Conservation (phyloP, 2,888 invertebrate genomes). For the Aplocera efformata region DNA sequence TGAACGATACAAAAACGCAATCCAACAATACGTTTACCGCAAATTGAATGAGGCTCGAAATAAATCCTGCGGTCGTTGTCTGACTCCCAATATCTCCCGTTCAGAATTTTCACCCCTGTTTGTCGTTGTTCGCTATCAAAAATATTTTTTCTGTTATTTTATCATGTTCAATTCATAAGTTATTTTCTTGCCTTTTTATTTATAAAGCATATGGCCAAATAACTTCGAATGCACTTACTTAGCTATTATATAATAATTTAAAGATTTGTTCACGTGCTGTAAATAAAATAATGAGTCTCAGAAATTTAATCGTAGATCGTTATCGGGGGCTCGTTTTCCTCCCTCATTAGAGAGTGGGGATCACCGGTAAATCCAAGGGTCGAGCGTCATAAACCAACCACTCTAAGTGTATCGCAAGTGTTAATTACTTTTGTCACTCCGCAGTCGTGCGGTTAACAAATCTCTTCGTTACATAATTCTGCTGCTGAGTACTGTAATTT, state of each 20-base stretch:
- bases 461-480: slow-evolving; percentile 64
- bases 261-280: slow-evolving; percentile 11
- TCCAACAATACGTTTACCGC: slow-evolving; percentile 72
- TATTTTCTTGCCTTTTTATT: slow-evolving; percentile 21
- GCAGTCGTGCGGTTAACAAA: slow-evolving; percentile 67
- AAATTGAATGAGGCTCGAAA: slow-evolving; percentile 76
- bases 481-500: slow-evolving; percentile 65
- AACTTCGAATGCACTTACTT: too few relatives aligned
- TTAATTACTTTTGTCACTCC: slow-evolving; percentile 77
- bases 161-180: slow-evolving; percentile 31
- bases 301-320: slow-evolving; percentile 53
- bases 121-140: slow-evolving; percentile 57
- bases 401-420: slow-evolving; percentile 71
- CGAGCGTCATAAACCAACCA: slow-evolving; percentile 60
- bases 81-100: slow-evolving; percentile 66
- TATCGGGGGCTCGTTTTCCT: slow-evolving; percentile 52
- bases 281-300: slow-evolving; percentile 31
- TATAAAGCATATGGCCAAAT: too few relatives aligned
- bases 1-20: slow-evolving; percentile 60
- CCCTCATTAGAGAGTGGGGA: slow-evolving; percentile 52
- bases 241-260: slow-evolving; percentile 3
- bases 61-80: slow-evolving; percentile 73
- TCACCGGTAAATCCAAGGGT: slow-evolving; percentile 52
- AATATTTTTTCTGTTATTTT: slow-evolving; percentile 42
- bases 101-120: slow-evolving; percentile 66